Base-by-base conservation (phyloP, 2,113 vertebrate genomes). In the Nothoprocta pentlandii region DNA sequence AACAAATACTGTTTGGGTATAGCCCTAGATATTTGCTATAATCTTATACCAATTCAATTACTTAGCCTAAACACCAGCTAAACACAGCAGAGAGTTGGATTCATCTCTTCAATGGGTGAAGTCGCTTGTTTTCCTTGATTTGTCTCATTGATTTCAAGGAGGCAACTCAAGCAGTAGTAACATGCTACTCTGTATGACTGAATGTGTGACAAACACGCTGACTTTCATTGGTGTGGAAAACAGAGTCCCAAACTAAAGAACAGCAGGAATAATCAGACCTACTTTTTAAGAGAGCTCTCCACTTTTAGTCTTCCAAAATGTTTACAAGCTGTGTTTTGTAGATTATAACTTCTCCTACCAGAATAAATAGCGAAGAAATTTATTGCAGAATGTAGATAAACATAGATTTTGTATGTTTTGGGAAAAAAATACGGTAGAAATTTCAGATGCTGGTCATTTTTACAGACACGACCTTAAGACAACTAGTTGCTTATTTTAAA, bases 191-290 rank as follows among this genome's bases (percentile, higher is more conserved):
- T 54, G 49, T 41, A 47, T 21, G 51, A 70, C 67, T 62, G 25
- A 28, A 61, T 80, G 53, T 63, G 66, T 59, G 32, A 90, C 32
- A 90, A 88, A 44, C 14, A 81, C 83, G 90, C 64, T 64, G 80
- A 87, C 70, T 90, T 95, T 90, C 62, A 54, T 85, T 91, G 92
- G 92, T 88, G 81, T 76, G 76, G 76, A 95, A 97, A 95, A 87
- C 59, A 76, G 22, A 79, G 90, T 88, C 53, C 69, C 69, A n/a
- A 95, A 78, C 74, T 79, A 89, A 61, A 84, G 54, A 89, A 86
- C 89, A 59, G 19, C 77, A 77, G 66, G 91, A 87, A 83, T 85
- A 96, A 66, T 85, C 66, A 84, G 54, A 20, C 58, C 87, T 80
- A 56, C 80, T 73, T 49, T 8, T 49, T 36, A 17, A 51, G 36